Conservation (phyloP, 2,888 invertebrate genomes). For the Drosophila siamana region DNA sequence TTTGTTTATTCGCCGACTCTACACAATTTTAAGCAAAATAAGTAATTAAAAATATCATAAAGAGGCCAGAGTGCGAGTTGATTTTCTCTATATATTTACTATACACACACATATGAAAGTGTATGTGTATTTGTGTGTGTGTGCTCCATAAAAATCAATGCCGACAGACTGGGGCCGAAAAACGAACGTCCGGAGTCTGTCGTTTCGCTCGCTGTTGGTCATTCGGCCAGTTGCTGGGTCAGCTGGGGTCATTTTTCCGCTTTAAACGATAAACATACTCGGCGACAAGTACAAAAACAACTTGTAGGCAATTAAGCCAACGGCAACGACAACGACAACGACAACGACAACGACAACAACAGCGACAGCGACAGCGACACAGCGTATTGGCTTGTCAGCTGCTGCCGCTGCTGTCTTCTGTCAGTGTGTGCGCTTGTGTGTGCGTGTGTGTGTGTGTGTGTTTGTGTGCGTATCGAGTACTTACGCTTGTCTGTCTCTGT, state of each 20-base stretch:
- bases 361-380: slow-evolving; percentile 8
- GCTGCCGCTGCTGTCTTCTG: slow-evolving; percentile 24
- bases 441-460: slow-evolving; percentile 18
- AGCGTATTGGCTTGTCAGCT: slow-evolving; percentile 62
- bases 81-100: slow-evolving; percentile 2
- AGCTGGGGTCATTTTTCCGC: slow-evolving; percentile 63
- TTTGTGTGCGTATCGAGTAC: slow-evolving; percentile 8
- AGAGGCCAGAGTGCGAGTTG: slow-evolving; percentile 40
- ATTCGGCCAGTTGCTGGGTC: slow-evolving; percentile 32
- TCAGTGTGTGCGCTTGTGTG: slow-evolving; percentile 10
- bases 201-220: slow-evolving; percentile 8
- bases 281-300: slow-evolving; percentile 66
- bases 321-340: slow-evolving; percentile 6
- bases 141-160: slow-evolving; percentile 70
- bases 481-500: slow-evolving; percentile 5
- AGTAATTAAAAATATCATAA: slow-evolving; percentile 78
- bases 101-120: slow-evolving; percentile 17
- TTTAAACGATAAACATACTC: slow-evolving; percentile 75
- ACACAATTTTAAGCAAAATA: slow-evolving; percentile 70
- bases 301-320: slow-evolving; percentile 75
- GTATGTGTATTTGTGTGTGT: slow-evolving; percentile 32
- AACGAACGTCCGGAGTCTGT: slow-evolving; percentile 30
- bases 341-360: slow-evolving; percentile 16
- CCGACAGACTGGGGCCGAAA: slow-evolving; percentile 67
- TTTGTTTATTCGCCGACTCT: slow-evolving; percentile 68